Evolutionary conservation across 2,888 invertebrate genomes (phyloP), one percentile per base, ranked within the genome.

Genomic region (Temnothorax ravouxi): DNA sequence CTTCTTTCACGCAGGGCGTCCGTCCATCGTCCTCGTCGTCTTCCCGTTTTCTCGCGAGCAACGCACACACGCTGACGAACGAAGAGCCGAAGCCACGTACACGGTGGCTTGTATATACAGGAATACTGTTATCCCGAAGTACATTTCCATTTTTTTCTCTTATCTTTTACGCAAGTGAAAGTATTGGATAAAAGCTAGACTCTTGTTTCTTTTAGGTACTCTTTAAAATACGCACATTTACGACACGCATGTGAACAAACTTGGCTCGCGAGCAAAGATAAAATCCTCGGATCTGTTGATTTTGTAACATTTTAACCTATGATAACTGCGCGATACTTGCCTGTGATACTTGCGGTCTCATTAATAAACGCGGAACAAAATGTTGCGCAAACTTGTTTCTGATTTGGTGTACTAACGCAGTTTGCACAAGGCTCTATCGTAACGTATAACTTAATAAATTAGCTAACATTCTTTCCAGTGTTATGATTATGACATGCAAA

Each of bases 21-120:
- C 61, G 38, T 71, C 59, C 54, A 50, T 56, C 50, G 50, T 50
- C 54, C 25, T 52, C 77, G n/a, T 61, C 80, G 47, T 50, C 67
- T 52, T 61, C 50, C 52, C 67, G 9, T 47, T 21, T 52, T 79
- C 61, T 50, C 64, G 21, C 79, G 4, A 54, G 64, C 79, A 61
- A 74, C 72, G 52, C 83, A 47, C 83, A 47, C 44, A 71, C 59
- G 34, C 50, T 29, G 69, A 34, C 18, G 59, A 54, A 67, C 79
- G 69, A 38, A 25, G 66, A 54, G 25, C n/a, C 54, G 8, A 18
- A 54, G 47, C 5, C 29, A n/a, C 38, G 59, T 61, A 71, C 18
- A 47, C n/a, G 59, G 79, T 80, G 79, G 5, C 59, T 71, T n/a
- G 38, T 59, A 71, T 13, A n/a, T 54, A 77, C 25, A 13, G 47